A percentile compares a stretch with the other conserved stretches of the same genome.
These are phyloP conservation scores for Myanophis thanlyinensis DNA, from an alignment of 2,113 vertebrate genomes.

Conservation along the genomic window DNA sequence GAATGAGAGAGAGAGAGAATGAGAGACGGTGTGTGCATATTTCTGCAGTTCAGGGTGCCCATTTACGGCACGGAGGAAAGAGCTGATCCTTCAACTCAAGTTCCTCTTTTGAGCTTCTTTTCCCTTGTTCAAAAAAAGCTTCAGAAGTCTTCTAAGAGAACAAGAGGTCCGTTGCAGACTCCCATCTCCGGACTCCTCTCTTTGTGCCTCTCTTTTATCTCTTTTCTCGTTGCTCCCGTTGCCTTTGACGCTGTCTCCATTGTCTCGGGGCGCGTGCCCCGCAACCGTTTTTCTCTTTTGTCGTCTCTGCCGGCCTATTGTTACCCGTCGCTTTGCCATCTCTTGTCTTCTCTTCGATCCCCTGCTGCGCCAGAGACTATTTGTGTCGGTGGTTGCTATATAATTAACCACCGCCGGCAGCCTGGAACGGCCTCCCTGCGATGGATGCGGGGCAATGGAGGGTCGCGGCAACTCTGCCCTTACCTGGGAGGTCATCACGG, in stretches of 20 bases:
- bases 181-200: background rate
- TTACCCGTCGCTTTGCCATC: background rate
- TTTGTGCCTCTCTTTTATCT: background rate
- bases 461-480: background rate
- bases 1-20: too few relatives aligned
- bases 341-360: background rate
- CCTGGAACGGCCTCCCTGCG: background rate
- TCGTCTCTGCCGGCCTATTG: background rate
- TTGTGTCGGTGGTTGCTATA: constrained; percentile 24
- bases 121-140: background rate
- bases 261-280: background rate
- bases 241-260: background rate
- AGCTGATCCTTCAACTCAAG: background rate
- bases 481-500: background rate
- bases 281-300: background rate
- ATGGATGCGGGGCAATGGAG: background rate
- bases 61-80: too few relatives aligned
- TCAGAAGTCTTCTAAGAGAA: background rate
- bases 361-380: background rate
- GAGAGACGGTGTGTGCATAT: background rate
- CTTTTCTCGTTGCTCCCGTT: background rate
- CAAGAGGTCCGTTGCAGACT: too few relatives aligned
- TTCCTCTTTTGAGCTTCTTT: background rate
- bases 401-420: background rate
- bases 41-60: background rate